Evolutionary conservation across 2,113 vertebrate genomes (phyloP), one percentile per base, ranked within the genome.

Genomic region (Lophochroa leadbeateri): DNA sequence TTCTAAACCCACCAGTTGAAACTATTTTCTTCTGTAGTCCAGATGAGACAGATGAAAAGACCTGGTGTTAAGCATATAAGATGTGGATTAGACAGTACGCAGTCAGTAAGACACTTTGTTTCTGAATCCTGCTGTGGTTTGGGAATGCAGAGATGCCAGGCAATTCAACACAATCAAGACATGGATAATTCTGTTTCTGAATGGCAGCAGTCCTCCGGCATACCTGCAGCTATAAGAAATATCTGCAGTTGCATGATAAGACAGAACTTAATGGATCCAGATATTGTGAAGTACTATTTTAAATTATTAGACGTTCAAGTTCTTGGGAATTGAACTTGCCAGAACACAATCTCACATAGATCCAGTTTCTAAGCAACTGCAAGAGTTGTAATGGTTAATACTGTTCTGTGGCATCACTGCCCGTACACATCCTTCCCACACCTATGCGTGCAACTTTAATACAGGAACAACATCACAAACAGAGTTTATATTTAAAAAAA

Each of bases 31-130:
- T 46, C 39, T 69, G 29, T 17, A 43, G 21, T 60, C 50, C 25
- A 64, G 13, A 24, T 29, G 31, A 68, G 5, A n/a, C 7, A 65
- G 58, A 20, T 28, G 18, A 37, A n/a, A 77, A 78, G 20, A 74
- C 47, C 3, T 25, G 21, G 8, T 13, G 2, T 27, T 67, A 63
- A 43, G 13, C 3, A 2, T 31, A 3, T 10, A 61, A 72, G 0
- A 44, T 27, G 9, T 35, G 25, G 17, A 25, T 75, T 71, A 78
- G 17, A 12, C 18, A 53, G 46, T 18, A 47, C 11, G 9, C 27
- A 53, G 12, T 2, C 58, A 31, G 60, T 35, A n/a, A 85, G 60
- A 13, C 6, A 16, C 18, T 11, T 57, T 39, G 31, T 35, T 82
- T 33, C 23, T 47, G 33, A 25, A 33, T 79, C 47, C 33, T 70